Evolutionary conservation across 2,797 vertebrate species (phyloP).

Genomic region (Rhabdophis nuchalis): DNA sequence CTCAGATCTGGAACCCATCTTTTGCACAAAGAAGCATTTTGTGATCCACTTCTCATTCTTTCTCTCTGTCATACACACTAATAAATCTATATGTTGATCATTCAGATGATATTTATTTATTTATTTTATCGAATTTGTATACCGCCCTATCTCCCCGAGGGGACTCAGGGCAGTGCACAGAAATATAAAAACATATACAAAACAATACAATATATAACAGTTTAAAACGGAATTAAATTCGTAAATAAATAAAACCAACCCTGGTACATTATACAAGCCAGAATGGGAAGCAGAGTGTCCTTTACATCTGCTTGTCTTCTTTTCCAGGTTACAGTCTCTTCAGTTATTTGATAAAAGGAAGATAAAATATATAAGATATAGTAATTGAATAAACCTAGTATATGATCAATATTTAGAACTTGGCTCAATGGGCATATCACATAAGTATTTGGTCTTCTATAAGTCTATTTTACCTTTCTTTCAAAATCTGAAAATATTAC

Average conservation of each 20-base stretch:
- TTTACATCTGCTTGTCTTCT: background rate
- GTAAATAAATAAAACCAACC: background rate
- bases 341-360: background rate
- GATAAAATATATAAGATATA: background rate
- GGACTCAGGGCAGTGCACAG: no score
- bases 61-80: background rate
- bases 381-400: background rate
- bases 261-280: background rate
- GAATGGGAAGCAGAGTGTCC: background rate
- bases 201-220: no score
- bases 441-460: background rate
- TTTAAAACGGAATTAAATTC: no score
- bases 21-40: background rate
- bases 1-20: background rate
- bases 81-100: background rate
- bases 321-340: background rate
- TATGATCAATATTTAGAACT: background rate
- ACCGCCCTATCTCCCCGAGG: no score
- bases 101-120: no score
- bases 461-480: background rate
- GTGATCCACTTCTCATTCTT: background rate
- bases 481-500: background rate
- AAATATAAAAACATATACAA: no score
- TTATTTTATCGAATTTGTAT: no score
- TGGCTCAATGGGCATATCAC: background rate